phyloP scores from a whole-genome alignment of 1,140 invertebrate genomes.

The Lordiphosa clarofinis region DNA sequence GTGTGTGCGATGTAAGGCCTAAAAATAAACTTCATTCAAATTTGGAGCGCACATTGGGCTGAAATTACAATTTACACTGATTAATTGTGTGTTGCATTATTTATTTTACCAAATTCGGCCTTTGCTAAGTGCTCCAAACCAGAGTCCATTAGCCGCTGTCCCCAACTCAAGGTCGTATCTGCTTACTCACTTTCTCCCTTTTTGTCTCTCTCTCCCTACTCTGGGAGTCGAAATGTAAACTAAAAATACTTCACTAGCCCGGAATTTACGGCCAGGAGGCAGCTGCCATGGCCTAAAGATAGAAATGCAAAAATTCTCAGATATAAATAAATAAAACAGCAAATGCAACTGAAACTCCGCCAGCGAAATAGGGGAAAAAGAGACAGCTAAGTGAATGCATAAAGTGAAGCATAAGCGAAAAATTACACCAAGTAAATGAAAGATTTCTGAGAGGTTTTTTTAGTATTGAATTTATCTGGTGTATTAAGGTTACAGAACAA shows the following conservation, averaged over 20 bases:
- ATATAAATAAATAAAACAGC: conserved; percentile 39
- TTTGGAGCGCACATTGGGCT: conserved; percentile 55
- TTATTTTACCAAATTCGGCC: background rate
- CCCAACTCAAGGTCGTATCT: conserved; percentile 33
- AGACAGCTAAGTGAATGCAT: background rate
- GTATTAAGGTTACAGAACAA: too few relatives aligned
- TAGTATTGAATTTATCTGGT: too few relatives aligned
- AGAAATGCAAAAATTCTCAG: conserved; percentile 36
- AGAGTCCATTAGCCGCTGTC: background rate
- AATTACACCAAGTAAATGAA: too few relatives aligned
- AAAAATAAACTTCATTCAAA: conserved; percentile 74
- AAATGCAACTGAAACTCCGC: conserved; percentile 46
- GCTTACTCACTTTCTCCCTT: background rate
- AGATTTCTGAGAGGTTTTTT: too few relatives aligned
- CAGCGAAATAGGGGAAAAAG: background rate
- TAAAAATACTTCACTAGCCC: conserved; percentile 38
- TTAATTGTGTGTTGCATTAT: background rate
- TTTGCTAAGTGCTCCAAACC: conserved; percentile 1
- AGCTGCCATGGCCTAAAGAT: conserved; percentile 36
- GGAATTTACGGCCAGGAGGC: conserved; percentile 30
- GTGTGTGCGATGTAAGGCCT: conserved; percentile 46
- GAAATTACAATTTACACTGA: conserved; percentile 21
- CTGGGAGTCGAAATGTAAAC: conserved; percentile 25
- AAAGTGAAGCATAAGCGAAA: too few relatives aligned
- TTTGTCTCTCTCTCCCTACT: conserved; percentile 23